phyloP scores from a whole-genome alignment of 1,140 invertebrate species.

The Neomicropteryx cornuta region DNA sequence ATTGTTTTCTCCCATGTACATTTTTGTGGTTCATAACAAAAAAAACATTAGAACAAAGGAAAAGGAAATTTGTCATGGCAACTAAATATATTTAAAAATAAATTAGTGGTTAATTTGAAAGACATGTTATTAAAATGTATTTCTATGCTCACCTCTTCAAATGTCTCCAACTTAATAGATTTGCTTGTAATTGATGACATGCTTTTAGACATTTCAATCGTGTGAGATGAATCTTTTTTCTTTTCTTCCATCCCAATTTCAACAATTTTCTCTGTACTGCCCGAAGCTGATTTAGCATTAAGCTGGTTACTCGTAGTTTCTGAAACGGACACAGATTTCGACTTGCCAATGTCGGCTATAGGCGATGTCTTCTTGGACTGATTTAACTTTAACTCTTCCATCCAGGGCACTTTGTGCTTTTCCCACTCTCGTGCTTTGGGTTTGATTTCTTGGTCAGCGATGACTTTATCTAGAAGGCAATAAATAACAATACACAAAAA shows the following conservation, averaged over 20 bases:
- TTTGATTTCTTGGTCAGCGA: slow-evolving; percentile 20
- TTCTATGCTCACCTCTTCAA: slow-evolving; percentile 21
- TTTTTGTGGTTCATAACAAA: too few relatives aligned
- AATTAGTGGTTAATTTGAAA: too few relatives aligned
- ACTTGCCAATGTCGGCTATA: slow-evolving; percentile 22
- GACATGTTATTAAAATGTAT: background rate
- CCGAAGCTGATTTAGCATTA: slow-evolving; percentile 5
- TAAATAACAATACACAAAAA: background rate
- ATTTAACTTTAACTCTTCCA: slow-evolving; percentile 54
- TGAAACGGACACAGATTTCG: slow-evolving; percentile 22
- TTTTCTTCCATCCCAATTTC: slow-evolving; percentile 31
- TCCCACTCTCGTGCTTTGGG: slow-evolving; percentile 44
- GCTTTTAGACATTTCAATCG: slow-evolving; percentile 39
- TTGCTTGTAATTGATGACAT: slow-evolving; percentile 36
- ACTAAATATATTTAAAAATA: too few relatives aligned
- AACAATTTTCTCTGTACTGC: slow-evolving; percentile 22
- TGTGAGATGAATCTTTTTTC: slow-evolving; percentile 23
- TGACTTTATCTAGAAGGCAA: slow-evolving; percentile 6
- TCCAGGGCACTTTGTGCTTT: slow-evolving; percentile 54
- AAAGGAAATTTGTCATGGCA: too few relatives aligned
- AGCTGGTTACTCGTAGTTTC: slow-evolving; percentile 20
- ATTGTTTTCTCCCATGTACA: too few relatives aligned
- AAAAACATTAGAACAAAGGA: too few relatives aligned
- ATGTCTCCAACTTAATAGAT: slow-evolving; percentile 31
- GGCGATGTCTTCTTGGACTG: slow-evolving; percentile 46